Percentiles rank a stretch among this genome's conserved stretches.
These are phyloP conservation scores for Macrosiphum euphorbiae DNA, from an alignment of 2,888 invertebrate genomes.

Conservation along the genomic window DNA sequence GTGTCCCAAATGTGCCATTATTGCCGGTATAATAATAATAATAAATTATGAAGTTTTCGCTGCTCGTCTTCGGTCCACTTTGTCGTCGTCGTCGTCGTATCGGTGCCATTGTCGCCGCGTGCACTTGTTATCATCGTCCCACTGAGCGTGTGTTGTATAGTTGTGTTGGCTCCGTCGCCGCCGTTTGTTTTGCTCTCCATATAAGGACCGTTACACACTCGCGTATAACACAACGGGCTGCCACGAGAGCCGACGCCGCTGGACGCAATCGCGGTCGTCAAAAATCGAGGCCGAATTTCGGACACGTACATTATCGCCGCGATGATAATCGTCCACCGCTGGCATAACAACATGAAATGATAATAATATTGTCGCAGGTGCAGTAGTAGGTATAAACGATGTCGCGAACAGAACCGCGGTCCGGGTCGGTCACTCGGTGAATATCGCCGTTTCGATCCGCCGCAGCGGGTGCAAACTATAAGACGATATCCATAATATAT, in stretches of 20 bases:
- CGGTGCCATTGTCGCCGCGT: constrained; percentile 19
- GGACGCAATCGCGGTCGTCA: neutral
- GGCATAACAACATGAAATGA: neutral
- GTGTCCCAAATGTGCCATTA: constrained; percentile 48
- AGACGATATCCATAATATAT: too few species aligned
- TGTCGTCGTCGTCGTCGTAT: neutral
- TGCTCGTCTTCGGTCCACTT: constrained; percentile 16
- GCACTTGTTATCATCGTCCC: neutral
- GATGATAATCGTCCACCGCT: neutral
- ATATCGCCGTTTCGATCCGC: neutral
- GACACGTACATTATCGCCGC: neutral
- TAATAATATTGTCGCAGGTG: neutral
- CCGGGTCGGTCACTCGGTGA: too few species aligned
- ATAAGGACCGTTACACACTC: constrained; percentile 4
- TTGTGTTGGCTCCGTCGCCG: neutral
- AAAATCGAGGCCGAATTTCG: neutral
- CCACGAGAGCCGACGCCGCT: neutral
- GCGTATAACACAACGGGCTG: neutral
- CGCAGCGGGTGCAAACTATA: neutral
- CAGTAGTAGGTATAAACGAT: neutral
- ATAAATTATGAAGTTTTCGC: neutral
- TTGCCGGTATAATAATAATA: neutral
- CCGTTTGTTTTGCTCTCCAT: constrained; percentile 7
- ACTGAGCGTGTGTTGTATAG: neutral
- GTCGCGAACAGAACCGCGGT: neutral